Conservation (phyloP, 35 echinoderm and acorn worm genomes). For the Acanthaster planci region DNA sequence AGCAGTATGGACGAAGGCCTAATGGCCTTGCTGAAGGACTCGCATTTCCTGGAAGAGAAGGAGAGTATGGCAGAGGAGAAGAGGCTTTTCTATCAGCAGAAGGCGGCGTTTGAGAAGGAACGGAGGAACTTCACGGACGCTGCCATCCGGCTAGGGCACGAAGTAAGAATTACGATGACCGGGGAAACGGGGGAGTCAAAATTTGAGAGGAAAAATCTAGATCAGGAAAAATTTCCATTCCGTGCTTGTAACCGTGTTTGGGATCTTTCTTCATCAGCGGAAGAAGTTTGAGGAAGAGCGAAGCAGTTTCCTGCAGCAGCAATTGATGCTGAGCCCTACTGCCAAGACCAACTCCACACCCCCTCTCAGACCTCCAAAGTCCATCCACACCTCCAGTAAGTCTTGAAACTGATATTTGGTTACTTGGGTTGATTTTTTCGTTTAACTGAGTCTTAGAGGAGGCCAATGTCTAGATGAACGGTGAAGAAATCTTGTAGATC, state of each 20-base stretch:
- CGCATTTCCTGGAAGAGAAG: slow-evolving; percentile 94
- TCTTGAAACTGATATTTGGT: too few relatives aligned
- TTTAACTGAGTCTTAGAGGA: too few relatives aligned
- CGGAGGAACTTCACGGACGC: slow-evolving; percentile 91
- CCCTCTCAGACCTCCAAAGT: slow-evolving; percentile 83
- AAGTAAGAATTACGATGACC: slow-evolving; percentile 44
- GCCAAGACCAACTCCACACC: slow-evolving; percentile 48
- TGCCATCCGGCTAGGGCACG: slow-evolving; percentile 85
- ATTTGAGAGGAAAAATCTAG: too few relatives aligned
- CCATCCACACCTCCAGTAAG: slow-evolving; percentile 87
- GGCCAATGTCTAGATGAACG: too few relatives aligned
- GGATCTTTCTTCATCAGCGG: slow-evolving; percentile 54
- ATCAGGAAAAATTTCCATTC: too few relatives aligned
- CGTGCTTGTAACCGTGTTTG: too few relatives aligned
- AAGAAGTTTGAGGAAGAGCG: slow-evolving; percentile 98
- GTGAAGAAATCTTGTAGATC: too few relatives aligned
- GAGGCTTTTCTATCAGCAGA: slow-evolving; percentile 78
- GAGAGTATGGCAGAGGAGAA: slow-evolving; percentile 80
- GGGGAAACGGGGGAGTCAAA: too few relatives aligned
- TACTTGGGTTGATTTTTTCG: too few relatives aligned
- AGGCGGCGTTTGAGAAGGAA: slow-evolving; percentile 81
- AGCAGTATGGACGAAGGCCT: slow-evolving; percentile 54
- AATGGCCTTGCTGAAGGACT: slow-evolving; percentile 72
- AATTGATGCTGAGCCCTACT: slow-evolving; percentile 55
- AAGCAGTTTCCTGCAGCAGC: slow-evolving; percentile 78